Evolutionary conservation across 2,797 vertebrate species (phyloP).

Genomic region (Platalea minor): DNA sequence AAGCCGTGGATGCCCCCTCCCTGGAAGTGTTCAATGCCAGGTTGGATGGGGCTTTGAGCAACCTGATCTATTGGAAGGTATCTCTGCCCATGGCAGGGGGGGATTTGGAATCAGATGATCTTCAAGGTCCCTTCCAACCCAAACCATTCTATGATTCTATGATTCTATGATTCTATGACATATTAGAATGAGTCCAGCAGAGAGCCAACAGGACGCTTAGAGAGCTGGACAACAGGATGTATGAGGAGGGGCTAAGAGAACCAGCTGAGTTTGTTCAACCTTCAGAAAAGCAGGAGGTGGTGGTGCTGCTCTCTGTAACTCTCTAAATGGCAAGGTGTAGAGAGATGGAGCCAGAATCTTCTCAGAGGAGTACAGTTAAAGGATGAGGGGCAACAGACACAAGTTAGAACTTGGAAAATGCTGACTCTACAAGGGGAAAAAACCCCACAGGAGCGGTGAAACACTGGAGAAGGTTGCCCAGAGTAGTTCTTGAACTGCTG

Average conservation of each 20-base stretch:
- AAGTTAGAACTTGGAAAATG: background rate
- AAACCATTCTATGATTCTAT: no score
- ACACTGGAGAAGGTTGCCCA: background rate
- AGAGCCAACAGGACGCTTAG: background rate
- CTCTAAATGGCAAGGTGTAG: background rate
- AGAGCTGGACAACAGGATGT: background rate
- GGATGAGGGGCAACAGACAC: background rate
- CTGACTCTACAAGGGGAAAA: background rate
- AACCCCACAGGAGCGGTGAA: rapidly evolving
- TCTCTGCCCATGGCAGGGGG: no score
- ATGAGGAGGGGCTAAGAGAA: background rate
- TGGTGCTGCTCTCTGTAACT: background rate
- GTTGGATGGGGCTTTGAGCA: no score
- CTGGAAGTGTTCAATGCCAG: no score
- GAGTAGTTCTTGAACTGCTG: background rate
- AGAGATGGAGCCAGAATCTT: background rate
- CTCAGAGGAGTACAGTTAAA: background rate
- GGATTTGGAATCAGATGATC: no score
- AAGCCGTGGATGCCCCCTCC: no score
- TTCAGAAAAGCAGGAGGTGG: background rate
- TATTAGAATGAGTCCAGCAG: background rate
- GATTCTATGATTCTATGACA: no score
- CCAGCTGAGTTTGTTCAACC: background rate
- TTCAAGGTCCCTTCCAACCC: no score
- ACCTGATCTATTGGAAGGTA: no score